Evolutionary conservation across 2,888 invertebrate species (phyloP), one percentile per base, ranked within the genome.

Genomic region (Latrodectus hesperus): DNA sequence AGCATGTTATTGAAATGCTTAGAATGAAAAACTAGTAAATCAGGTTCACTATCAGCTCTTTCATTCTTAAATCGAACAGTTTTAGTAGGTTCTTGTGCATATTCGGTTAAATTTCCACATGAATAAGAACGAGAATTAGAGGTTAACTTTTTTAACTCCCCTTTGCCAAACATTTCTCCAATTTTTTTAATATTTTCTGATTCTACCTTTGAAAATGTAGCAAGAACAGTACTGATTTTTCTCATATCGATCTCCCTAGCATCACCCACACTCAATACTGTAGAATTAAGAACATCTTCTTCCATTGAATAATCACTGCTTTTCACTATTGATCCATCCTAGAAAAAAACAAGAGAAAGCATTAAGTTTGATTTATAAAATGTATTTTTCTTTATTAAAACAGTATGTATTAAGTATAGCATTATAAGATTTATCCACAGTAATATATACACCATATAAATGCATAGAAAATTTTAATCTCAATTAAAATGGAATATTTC

Each of bases 1-100:
- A 83, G 68, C 11, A 72, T 68, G 65, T 84, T 78, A 67, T 77
- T 84, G 49, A 78, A 77, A n/a, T 78, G 77, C 65, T 84, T 72
- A 12, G 77, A 71, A 16, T 72, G 78, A 52, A 60, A 78, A 17
- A 77, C 67, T 55, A 77, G 71, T 17, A 70, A 78, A 68, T 84
- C 84, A 53, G 84, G 78, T 72, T 84, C 78, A 67, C 84, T 84
- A n/a, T 82, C 74, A 17, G 68, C 38, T 68, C 74, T 14, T 17
- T 68, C 22, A 16, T 60, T 60, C 60, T 60, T 60, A 16, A 60
- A n/a, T n/a, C n/a, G 12, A 12, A 38, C 71, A 9, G 71, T 49
- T 49, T 83, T 76, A 3, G 64, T 17, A 22, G 26, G 10, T 22
- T 71, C 76, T 4, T 53, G 22, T 26, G n/a, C n/a, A 67, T 26